These are phyloP conservation scores for Anableps anableps DNA, from an alignment of 2,797 vertebrate genomes.

Conservation along the genomic window DNA sequence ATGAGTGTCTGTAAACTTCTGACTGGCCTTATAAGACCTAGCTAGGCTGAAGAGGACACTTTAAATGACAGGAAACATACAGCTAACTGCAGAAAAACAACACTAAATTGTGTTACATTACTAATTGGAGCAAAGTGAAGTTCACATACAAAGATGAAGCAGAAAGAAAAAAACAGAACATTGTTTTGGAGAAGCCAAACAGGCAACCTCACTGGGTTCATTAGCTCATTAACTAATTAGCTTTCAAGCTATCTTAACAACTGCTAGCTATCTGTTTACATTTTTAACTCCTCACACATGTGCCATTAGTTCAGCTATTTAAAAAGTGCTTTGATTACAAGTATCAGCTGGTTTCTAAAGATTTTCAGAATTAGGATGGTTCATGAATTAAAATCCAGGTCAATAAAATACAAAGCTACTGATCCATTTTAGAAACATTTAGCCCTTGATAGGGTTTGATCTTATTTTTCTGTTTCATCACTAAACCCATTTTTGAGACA, in stretches of 20 bases:
- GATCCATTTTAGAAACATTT: background rate
- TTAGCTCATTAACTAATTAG: slow-evolving; percentile 80
- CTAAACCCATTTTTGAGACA: slow-evolving; percentile 14
- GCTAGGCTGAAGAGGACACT: slow-evolving; percentile 31
- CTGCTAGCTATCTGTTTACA: slow-evolving; percentile 49
- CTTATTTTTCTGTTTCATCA: slow-evolving; percentile 1
- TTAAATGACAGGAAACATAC: slow-evolving; percentile 31
- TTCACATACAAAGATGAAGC: slow-evolving; percentile 28
- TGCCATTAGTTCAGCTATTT: slow-evolving; percentile 73
- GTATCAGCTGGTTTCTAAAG: background rate
- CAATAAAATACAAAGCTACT: slow-evolving; percentile 3
- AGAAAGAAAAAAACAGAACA: slow-evolving; percentile 15
- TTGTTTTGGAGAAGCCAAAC: slow-evolving; percentile 62
- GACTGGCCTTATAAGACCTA: slow-evolving; percentile 42
- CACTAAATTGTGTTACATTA: slow-evolving; percentile 47
- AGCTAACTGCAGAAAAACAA: slow-evolving; percentile 48
- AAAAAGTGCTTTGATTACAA: slow-evolving; percentile 9
- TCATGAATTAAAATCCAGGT: slow-evolving; percentile 4
- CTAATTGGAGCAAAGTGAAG: slow-evolving; percentile 27
- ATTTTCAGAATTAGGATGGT: background rate
- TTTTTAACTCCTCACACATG: slow-evolving; percentile 85
- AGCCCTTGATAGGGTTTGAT: background rate
- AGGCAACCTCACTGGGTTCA: slow-evolving; percentile 69
- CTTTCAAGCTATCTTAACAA: slow-evolving; percentile 49
- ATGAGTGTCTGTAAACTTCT: slow-evolving; percentile 6